Evolutionary conservation across 37 sponge, comb jelly and placozoan species (phyloP), one percentile per base, ranked within the genome.

Genomic region (Hormiphora californensis): DNA sequence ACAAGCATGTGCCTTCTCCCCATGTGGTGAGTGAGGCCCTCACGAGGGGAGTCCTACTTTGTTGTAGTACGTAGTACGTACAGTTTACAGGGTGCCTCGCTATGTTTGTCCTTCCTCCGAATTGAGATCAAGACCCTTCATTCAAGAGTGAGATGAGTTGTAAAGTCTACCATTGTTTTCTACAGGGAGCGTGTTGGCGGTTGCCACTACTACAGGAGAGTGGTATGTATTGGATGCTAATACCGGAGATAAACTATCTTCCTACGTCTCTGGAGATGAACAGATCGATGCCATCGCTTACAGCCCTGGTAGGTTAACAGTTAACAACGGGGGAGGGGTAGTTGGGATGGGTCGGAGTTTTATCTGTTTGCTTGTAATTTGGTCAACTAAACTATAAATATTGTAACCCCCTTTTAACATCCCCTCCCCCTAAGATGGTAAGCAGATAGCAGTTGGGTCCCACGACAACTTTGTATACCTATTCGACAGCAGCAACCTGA

Each of bases 401-500:
- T 17, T 51, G 17, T 17, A 51, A 19, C 54, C 11, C 17, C 15
- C 17, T 51, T 51, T 11, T 17, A 17, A 19, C 11, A 12, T 61
- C 7, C 63, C 19, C 31, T n/a, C 8, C 21, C 21, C 30, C 23
- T 9, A 59, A 87, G 88, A 87, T 85, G 88, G 88, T 19, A 87
- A 67, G 12, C 4, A 30, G 22, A 39, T 87, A 5, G 65, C 68
- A 22, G 65, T 87, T 15, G 88, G 54, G 32, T 87, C 88, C 2
- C 88, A 87, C 33, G 88, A 87, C 88, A 87, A 87, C 54, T 35
- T 22, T 40, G 37, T 85, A 12, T 87, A 87, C 69, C 38, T 87
- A 35, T 87, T 35, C 38, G 21, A 21, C 17, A 19, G 54, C 54
- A 23, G 35, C 36, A 46, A 87, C 32, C 15, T 54, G 22, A 34